Conservation (phyloP, 2,888 invertebrate species). For the Clunio marinus region DNA sequence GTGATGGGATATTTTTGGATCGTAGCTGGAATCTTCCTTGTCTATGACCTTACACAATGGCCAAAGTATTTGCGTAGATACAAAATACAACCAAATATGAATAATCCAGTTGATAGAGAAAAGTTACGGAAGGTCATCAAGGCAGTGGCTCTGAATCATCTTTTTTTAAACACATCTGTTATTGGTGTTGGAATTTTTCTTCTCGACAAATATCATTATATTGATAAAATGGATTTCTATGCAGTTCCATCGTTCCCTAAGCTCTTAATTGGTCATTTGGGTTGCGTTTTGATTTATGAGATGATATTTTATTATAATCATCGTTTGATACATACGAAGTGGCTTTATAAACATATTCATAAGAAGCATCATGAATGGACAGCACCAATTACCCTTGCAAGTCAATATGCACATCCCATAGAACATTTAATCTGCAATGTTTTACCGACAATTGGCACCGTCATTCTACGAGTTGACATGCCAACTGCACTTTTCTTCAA, state of each 20-base stretch:
- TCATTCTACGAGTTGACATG: not conserved
- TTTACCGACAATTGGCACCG: not conserved
- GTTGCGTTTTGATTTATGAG: not conserved
- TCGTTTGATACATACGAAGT: not conserved
- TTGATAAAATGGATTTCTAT: not conserved
- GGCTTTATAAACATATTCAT: slow-evolving; percentile 13
- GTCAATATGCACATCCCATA: not conserved
- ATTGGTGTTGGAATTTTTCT: not conserved
- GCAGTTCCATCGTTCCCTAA: not conserved
- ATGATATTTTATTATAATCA: not conserved
- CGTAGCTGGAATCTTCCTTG: not conserved
- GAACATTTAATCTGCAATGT: slow-evolving; percentile 6
- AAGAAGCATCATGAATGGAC: slow-evolving; percentile 18
- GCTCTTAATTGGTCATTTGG: not conserved
- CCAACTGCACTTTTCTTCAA: not conserved
- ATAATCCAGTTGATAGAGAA: not conserved
- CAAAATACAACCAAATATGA: not conserved
- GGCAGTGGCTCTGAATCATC: not conserved
- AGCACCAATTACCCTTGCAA: not conserved
- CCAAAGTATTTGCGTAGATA: not conserved
- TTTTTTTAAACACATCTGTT: not conserved
- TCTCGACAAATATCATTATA: not conserved
- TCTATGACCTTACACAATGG: not conserved
- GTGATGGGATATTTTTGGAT: not conserved
- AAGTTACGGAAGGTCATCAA: not conserved